Evolutionary conservation across 2,797 vertebrate species (phyloP).

Genomic region (Pristis pectinata): DNA sequence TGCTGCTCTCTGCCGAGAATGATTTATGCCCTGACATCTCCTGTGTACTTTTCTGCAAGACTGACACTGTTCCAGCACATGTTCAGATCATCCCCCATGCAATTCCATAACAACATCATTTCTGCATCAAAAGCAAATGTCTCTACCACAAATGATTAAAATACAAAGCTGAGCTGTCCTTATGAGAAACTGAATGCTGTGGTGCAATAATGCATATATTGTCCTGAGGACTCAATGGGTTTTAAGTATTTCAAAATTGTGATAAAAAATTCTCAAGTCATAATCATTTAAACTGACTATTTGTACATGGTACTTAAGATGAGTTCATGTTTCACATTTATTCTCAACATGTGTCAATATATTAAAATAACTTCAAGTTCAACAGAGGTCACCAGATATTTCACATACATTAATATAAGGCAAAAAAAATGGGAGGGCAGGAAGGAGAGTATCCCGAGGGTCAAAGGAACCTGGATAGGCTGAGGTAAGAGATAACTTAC

Average conservation of each 20-base stretch:
- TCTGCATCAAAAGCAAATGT: conserved; percentile 38
- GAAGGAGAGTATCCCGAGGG: too few species aligned
- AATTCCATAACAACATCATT: conserved; percentile 40
- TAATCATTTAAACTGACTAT: conserved; percentile 24
- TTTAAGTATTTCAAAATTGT: conserved; percentile 16
- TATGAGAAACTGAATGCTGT: not conserved
- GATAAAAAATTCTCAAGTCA: conserved; percentile 13
- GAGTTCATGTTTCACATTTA: conserved; percentile 8
- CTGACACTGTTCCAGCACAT: conserved; percentile 38
- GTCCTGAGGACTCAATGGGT: not conserved
- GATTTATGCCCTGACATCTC: conserved; percentile 41
- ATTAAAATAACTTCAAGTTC: conserved; percentile 40
- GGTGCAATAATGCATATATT: not conserved
- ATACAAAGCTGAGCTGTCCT: not conserved
- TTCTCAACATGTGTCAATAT: conserved; percentile 24
- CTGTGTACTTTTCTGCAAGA: conserved; percentile 38
- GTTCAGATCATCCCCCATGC: conserved; percentile 34
- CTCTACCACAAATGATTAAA: conserved; percentile 38
- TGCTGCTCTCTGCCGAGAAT: conserved; percentile 39
- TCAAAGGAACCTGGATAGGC: too few species aligned
- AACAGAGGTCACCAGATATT: conserved; percentile 46
- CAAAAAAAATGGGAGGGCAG: not conserved
- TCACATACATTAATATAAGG: conserved; percentile 45
- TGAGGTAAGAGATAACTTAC: conserved; percentile 49
- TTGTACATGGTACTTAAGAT: not conserved